Base-by-base conservation (phyloP, 2,797 vertebrate genomes). In the Ataeniobius toweri region DNA sequence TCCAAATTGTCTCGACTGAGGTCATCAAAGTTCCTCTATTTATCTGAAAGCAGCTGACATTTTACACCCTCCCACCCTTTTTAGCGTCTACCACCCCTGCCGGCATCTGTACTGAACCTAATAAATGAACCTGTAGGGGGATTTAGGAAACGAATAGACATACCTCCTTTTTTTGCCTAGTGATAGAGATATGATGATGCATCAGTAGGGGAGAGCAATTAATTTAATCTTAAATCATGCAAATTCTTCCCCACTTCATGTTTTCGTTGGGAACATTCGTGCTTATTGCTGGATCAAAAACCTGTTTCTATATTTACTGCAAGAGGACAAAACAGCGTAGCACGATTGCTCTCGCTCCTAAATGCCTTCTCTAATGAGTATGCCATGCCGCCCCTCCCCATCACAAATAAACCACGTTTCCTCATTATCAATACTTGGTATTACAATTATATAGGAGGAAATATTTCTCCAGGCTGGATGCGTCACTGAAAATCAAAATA, bases 41-140 rank as follows among this genome's bases (percentile, higher is more conserved):
- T 83, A 80, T 85, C 59, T 81, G 69, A 78, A 85, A 80, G 85
- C 74, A 84, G 68, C 87, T 80, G 76, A 85, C 70, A 55, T 79
- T 69, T 84, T 77, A 76, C 87, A 77, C 73, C 67, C 69, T 3
- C 86, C 79, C 80, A 59, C 85, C 81, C 89, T 86, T 80, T 81
- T 70, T n/a, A 44, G 77, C 89, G 86, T 91, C 87, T 89, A 70
- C 86, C 88, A 86, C 85, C 86, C 91, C 92, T 88, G 90, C 91
- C 90, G 88, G 59, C 88, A 79, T 88, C 85, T 50, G 81, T 20
- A 6, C 79, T 88, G 87, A 87, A 91, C 88, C 74, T 85, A 31
- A 36, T 36, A 36, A 6, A 83, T 91, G 80, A 93, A 88, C 88
- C 85, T 71, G 81, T 50, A 0, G 77, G 79, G 71, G 73, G 71